phyloP scores from a whole-genome alignment of 2,113 vertebrate genomes.

The Motacilla alba region DNA sequence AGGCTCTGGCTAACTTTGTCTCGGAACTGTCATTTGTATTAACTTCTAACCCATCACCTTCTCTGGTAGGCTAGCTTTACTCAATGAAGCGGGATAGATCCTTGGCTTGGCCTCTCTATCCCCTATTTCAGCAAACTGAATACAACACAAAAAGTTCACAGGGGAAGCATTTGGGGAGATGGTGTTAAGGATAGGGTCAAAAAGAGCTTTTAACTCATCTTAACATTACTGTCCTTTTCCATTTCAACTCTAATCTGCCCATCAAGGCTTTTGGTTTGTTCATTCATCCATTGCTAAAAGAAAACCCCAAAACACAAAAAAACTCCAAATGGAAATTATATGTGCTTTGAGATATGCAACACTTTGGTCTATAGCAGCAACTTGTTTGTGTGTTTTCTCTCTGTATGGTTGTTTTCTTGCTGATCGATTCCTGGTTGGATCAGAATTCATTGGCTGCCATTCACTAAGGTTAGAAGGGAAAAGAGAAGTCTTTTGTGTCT shows the following conservation, averaged over 20 bases:
- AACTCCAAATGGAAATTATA: constrained; percentile 22
- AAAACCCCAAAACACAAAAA: neutral
- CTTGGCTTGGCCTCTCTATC: constrained; percentile 68
- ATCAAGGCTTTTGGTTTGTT: constrained; percentile 68
- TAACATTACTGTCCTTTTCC: constrained; percentile 62
- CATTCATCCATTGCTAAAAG: constrained; percentile 62
- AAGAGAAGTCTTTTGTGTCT: constrained; percentile 21
- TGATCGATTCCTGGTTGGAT: neutral
- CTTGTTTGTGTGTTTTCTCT: neutral
- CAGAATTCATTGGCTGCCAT: neutral
- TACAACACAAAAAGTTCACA: constrained; percentile 78
- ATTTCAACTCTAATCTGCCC: constrained; percentile 67
- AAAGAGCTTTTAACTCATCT: constrained; percentile 75
- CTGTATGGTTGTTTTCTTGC: neutral
- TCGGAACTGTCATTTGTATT: constrained; percentile 75
- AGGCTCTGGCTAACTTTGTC: constrained; percentile 61
- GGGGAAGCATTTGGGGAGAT: constrained; percentile 62
- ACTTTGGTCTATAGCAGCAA: neutral
- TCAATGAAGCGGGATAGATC: constrained; percentile 73
- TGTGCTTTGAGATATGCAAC: neutral
- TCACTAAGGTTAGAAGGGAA: neutral
- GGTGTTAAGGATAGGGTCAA: constrained; percentile 56
- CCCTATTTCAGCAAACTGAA: constrained; percentile 69
- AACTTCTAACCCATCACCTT: constrained; percentile 79
- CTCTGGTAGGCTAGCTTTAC: constrained; percentile 62